Base-by-base conservation (phyloP, 2,113 vertebrate genomes). In the Polyodon spathula region DNA sequence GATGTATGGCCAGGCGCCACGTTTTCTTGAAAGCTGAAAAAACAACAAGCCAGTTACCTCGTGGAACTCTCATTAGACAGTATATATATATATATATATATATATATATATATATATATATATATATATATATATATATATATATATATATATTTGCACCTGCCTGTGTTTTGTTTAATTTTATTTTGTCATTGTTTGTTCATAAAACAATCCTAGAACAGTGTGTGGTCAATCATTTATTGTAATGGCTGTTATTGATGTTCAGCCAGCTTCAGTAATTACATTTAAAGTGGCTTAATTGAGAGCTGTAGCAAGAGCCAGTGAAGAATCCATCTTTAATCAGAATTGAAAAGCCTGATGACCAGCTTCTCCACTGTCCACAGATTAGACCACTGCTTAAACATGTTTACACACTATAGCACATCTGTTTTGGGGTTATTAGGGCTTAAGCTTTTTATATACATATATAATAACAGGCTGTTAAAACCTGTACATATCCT, bases 261-360 rank as follows among this genome's bases (percentile, higher is more conserved):
- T 87, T 85, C 88, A 86, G 90, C 89, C 86, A 90, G 86, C 82
- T 88, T 78, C 81, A 72, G 84, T 93, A 95, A 94, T 93, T 93
- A 90, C 90, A 92, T 92, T 89, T 86, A 88, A 87, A 91, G 87
- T 90, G 86, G 86, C 82, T 85, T 89, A 86, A 90, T 93, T 93
- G 88, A 89, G 89, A 89, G 89, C 90, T 86, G 89, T 88, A 86
- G 90, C 90, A 92, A 93, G 90, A 89, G 86, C 84, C 87, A 84
- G 86, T 81, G 77, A 93, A 90, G 90, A 93, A 89, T 86, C 86
- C 89, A 93, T 90, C 93, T 96, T 92, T 93, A 94, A 93, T 93
- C 91, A 92, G 85, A 81, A 88, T 81, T 89, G 88, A 90, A 87
- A 88, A 87, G 87, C 84, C 82, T 80, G 83, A 89, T 91, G 86